Evolutionary conservation across 2,797 vertebrate genomes (phyloP), one percentile per base, ranked within the genome.

Genomic region (Danio albolineatus): DNA sequence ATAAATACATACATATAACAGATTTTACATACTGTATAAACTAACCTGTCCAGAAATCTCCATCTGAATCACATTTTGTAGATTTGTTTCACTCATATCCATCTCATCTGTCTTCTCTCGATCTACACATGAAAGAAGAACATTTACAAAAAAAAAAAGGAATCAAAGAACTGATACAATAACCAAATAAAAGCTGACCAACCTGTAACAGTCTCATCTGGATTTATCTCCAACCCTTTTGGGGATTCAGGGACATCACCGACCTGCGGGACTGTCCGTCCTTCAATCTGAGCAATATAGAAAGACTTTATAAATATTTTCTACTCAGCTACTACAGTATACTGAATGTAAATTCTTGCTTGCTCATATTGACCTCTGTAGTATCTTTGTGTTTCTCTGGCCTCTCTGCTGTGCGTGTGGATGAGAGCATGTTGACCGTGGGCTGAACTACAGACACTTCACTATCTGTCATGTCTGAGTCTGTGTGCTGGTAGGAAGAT

Each of bases 261-360:
- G 1, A 66, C 41, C 82, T 70, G 82, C 48, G 16, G 64, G n/a
- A 86, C 76, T 41, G 70, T 83, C 66, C 84, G 87, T 7, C 85
- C 82, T 56, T 87, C 83, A 74, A 85, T 86, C 82, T 91, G 89
- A 89, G 90, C 12, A 10, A 72, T n/a, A 56, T 14, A 4, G 76
- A 65, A 10, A 56, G n/a, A 71, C 54, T 83, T 0, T 71, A 28
- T 3, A 17, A 2, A 19, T 1, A 7, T 44, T 7, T 16, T 43
- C 4, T 5, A 72, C 8, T 44, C 7, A 41, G 0, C 39, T 21
- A 7, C 14, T n/a, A 51, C 48, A 6, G 4, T 10, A 12, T 7
- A 48, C 10, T 10, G 0, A 56, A 0, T 4, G 7, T 39, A 39
- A 62, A 10, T 16, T 73, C 41, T n/a, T 60, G 0, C 4, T n/a